These are phyloP conservation scores for Drosophila sucinea DNA, from an alignment of 1,140 invertebrate genomes.

Conservation along the genomic window DNA sequence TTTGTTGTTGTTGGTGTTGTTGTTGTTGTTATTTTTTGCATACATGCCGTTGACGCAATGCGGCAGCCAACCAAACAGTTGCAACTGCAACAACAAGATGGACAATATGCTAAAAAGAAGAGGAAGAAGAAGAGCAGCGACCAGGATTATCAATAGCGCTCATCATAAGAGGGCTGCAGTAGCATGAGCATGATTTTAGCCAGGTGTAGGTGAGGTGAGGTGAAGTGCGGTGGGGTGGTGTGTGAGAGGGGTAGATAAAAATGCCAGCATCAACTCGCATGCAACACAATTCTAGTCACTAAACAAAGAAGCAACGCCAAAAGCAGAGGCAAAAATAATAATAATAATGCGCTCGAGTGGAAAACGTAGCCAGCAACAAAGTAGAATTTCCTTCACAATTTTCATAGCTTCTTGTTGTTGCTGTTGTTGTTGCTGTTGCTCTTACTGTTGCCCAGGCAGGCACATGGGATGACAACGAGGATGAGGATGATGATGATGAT, in stretches of 20 bases:
- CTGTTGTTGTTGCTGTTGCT: slow-evolving; percentile 13
- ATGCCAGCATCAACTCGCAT: slow-evolving; percentile 40
- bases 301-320: slow-evolving; percentile 38
- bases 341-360: slow-evolving; percentile 75
- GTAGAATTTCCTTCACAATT: slow-evolving; percentile 54
- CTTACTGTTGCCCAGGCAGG: slow-evolving; percentile 11
- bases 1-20: neutral
- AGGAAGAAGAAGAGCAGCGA: slow-evolving; percentile 26
- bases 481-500: slow-evolving; percentile 39
- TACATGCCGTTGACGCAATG: slow-evolving; percentile 31
- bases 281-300: slow-evolving; percentile 28
- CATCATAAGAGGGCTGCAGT: slow-evolving; percentile 44
- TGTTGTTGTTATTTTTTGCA: neutral
- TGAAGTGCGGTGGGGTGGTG: neutral
- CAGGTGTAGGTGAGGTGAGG: neutral
- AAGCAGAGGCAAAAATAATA: slow-evolving; percentile 41
- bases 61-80: slow-evolving; percentile 48
- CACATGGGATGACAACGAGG: slow-evolving; percentile 1
- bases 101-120: slow-evolving; percentile 14
- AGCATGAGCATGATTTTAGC: neutral
- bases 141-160: slow-evolving; percentile 70
- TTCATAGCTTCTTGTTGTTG: slow-evolving; percentile 7
- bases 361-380: slow-evolving; percentile 67
- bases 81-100: slow-evolving; percentile 37
- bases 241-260: slow-evolving; percentile 19